Evolutionary conservation across 2,797 vertebrate genomes (phyloP), one percentile per base, ranked within the genome.

Genomic region (Peromyscus aztecus): DNA sequence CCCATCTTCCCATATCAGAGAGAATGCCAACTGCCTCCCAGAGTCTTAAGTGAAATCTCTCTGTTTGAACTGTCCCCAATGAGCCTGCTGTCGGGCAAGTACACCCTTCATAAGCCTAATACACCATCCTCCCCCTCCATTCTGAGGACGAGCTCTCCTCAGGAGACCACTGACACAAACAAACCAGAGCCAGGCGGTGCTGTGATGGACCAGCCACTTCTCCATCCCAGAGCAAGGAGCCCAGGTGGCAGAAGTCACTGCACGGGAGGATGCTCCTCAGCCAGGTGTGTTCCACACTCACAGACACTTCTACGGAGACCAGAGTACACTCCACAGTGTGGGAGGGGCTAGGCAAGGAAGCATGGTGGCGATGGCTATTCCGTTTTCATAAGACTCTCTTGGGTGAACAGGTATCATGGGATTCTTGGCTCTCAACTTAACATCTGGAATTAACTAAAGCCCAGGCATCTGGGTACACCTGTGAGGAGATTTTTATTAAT

Each of bases 1-100:
- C 71, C 57, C 80, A 75, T 59, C 96, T 83, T 93, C 82, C 93
- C 96, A 12, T 21, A 90, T 80, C 4, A 24, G 91, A 81, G 94
- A 4, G 46, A 73, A 46, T 17, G 24, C 49, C 96, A 96, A 93
- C 23, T 95, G 87, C 75, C 82, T 61, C 90, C 86, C 65, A 37
- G 94, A 89, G 75, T 73, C 96, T 95, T 61, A 85, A 95, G 93
- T 63, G 5, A 98, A 97, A 92, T 6, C 86, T 95, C 29, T 69
- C 16, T 82, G 31, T 96, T 95, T 59, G 96, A 43, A 90, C 67
- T 87, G 91, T 90, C 71, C 83, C 37, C 0, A 65, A 65, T 84
- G 96, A 89, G 57, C 94, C 75, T 78, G 27, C 80, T 24, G 24
- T 19, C 52, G 90, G 82, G n/a, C 94, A 24, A 89, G 43, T 10